A percentile compares a stretch with the other conserved stretches of the same genome.
These are phyloP conservation scores for Cebidichthys violaceus DNA, from an alignment of 2,113 vertebrate genomes.

Conservation along the genomic window DNA sequence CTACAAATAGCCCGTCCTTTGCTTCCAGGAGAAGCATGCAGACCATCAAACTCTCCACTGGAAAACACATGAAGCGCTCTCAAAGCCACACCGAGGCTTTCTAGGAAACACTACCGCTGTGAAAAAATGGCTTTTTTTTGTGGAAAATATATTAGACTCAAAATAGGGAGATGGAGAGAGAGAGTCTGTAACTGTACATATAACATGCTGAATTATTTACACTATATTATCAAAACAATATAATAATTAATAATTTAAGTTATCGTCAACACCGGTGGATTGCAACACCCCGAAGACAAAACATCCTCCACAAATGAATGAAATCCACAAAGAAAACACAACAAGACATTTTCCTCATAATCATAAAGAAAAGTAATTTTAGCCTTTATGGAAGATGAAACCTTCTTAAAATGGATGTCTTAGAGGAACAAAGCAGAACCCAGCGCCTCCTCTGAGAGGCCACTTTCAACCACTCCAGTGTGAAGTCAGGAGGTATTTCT, in stretches of 20 bases:
- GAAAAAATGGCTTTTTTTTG: background rate
- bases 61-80: background rate
- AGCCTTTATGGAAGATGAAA: background rate
- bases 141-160: background rate
- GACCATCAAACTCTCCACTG: background rate
- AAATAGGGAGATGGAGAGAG: background rate
- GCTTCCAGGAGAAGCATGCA: background rate
- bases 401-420: background rate
- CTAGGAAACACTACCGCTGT: background rate
- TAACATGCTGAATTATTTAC: background rate
- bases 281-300: background rate
- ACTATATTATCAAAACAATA: background rate
- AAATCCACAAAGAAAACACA: background rate
- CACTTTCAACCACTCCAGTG: conserved; percentile 29
- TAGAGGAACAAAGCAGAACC: conserved; percentile 33
- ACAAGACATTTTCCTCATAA: background rate
- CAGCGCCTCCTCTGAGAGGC: background rate
- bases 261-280: background rate
- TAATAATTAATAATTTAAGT: background rate
- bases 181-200: background rate
- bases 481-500: conserved; percentile 22
- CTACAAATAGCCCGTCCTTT: background rate
- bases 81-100: background rate
- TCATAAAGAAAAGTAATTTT: background rate
- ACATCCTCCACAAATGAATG: background rate